A percentile compares a stretch with the other conserved stretches of the same genome.
phyloP scores from a whole-genome alignment of 2,888 invertebrate genomes.

The Xestia sexstrigata region DNA sequence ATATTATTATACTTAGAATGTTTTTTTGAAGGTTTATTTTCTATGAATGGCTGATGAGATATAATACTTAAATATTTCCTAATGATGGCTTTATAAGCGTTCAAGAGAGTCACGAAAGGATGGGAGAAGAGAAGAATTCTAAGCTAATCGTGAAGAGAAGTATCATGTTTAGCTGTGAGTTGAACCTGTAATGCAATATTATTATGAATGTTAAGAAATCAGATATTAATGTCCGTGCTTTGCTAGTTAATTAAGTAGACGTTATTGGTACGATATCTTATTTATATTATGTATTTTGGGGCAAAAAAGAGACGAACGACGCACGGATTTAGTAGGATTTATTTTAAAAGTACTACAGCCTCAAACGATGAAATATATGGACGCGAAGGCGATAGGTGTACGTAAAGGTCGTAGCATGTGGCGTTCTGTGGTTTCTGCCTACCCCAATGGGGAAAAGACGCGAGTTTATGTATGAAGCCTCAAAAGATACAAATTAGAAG shows the following conservation, averaged over 20 bases:
- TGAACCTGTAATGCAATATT: constrained; percentile 18
- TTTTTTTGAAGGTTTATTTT: constrained; percentile 50
- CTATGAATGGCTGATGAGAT: constrained; percentile 30
- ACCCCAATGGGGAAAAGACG: neutral
- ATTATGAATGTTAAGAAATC: constrained; percentile 37
- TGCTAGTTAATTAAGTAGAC: constrained; percentile 38
- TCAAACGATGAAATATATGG: neutral
- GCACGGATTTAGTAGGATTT: neutral
- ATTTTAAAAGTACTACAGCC: neutral
- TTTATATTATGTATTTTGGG: neutral
- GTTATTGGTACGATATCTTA: constrained; percentile 7
- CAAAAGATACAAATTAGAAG: neutral
- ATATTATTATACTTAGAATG: constrained; percentile 48
- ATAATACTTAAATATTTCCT: constrained; percentile 51
- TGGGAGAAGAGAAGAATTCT: constrained; percentile 9
- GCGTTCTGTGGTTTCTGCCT: neutral
- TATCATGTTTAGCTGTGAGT: constrained; percentile 13
- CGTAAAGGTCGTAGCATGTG: neutral
- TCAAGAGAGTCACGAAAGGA: neutral
- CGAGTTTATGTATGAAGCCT: neutral
- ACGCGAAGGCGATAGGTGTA: neutral
- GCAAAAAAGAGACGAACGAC: neutral
- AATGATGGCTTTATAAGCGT: constrained; percentile 29
- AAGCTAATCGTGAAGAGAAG: constrained; percentile 17
- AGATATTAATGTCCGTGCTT: constrained; percentile 37